Conservation (phyloP, 2,113 vertebrate species). For the Eurystomus gularis region DNA sequence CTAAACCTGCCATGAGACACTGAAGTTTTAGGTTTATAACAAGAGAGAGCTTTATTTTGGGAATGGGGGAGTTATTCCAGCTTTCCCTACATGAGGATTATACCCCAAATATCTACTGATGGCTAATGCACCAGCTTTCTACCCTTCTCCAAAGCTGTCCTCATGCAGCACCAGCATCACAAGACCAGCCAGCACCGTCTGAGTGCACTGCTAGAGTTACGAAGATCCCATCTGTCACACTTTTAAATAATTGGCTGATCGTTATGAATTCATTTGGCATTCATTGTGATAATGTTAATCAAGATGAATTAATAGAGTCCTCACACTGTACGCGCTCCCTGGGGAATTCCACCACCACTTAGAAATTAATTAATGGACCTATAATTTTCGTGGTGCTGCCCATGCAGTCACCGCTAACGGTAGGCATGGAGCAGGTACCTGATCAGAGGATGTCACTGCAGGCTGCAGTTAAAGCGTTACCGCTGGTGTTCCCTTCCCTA, state of each 20-base stretch:
- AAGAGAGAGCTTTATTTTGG: neutral
- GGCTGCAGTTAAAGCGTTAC: neutral
- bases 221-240: conserved; percentile 57
- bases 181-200: neutral
- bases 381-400: conserved; percentile 32
- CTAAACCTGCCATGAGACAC: neutral
- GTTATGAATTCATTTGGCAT: conserved; percentile 61
- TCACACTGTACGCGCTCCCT: neutral
- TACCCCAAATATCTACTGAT: neutral
- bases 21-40: neutral
- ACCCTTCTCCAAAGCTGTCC: neutral
- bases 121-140: neutral
- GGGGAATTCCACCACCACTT: conserved; percentile 22
- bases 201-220: neutral
- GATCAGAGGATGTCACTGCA: neutral
- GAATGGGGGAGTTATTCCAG: neutral
- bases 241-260: conserved; percentile 59
- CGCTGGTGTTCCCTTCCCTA: neutral
- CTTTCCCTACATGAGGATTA: neutral
- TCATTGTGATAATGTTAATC: conserved; percentile 64
- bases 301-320: conserved; percentile 65
- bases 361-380: conserved; percentile 60
- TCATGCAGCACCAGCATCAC: neutral
- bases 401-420: neutral
- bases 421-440: neutral